These are phyloP conservation scores for Shinisaurus crocodilurus DNA, from an alignment of 2,113 vertebrate genomes.

Conservation along the genomic window DNA sequence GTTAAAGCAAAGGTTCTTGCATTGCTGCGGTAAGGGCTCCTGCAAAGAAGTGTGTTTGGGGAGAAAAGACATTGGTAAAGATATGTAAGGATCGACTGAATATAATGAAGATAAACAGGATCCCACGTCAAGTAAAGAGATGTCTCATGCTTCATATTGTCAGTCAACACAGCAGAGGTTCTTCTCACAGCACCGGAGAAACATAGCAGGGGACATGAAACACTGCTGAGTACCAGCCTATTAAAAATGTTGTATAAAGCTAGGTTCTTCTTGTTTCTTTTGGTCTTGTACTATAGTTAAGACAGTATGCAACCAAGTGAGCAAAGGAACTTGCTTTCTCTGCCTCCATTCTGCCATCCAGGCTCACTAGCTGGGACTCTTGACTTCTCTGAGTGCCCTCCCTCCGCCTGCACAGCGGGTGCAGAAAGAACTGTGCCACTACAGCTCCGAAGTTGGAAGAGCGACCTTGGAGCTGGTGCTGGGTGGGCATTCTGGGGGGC, in stretches of 20 bases:
- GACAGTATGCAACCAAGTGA: neutral
- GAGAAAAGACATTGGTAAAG: constrained; percentile 33
- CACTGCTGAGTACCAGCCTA: neutral
- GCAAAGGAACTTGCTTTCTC: neutral
- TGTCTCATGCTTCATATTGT: constrained; percentile 22
- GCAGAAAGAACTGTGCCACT: too few species aligned
- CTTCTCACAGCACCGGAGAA: neutral
- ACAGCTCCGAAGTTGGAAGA: too few species aligned
- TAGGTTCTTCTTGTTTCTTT: neutral
- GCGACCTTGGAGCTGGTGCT: too few species aligned
- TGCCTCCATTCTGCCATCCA: too few species aligned
- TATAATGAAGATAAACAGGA: constrained; percentile 39
- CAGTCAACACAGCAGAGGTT: constrained; percentile 20
- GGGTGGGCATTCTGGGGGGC: too few species aligned
- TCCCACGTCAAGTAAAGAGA: constrained; percentile 16
- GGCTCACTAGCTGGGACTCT: neutral
- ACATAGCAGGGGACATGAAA: neutral
- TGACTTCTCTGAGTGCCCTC: too few species aligned
- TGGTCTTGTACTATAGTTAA: neutral
- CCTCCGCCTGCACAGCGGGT: too few species aligned
- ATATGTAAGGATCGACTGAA: constrained; percentile 28
- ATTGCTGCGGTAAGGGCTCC: constrained; percentile 34
- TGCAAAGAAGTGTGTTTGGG: neutral
- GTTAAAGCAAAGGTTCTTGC: constrained; percentile 35
- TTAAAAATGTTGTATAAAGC: constrained; percentile 5